Percentiles rank a stretch among this genome's conserved stretches.
phyloP scores from a whole-genome alignment of 2,888 invertebrate genomes.

The Lysandra coridon region DNA sequence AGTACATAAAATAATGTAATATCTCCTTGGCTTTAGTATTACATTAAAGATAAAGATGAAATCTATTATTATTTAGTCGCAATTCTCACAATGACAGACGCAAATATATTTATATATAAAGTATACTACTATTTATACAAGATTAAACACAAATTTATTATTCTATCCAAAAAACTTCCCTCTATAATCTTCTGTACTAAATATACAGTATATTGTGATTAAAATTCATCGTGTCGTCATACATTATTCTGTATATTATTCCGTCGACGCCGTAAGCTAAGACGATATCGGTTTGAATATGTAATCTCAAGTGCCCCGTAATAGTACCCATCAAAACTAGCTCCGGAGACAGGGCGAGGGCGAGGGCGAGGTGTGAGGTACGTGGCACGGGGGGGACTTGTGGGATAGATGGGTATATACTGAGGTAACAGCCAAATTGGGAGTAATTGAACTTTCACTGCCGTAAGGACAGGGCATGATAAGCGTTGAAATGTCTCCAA shows the following conservation, averaged over 20 bases:
- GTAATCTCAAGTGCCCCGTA: neutral
- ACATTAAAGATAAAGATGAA: too few species aligned
- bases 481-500: neutral
- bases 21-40: too few species aligned
- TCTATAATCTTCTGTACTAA: too few species aligned
- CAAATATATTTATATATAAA: too few species aligned
- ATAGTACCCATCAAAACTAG: conserved; percentile 5
- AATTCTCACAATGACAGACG: too few species aligned
- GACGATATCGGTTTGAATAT: conserved; percentile 7
- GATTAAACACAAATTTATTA: too few species aligned
- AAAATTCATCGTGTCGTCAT: neutral
- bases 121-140: too few species aligned
- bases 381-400: neutral
- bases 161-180: too few species aligned
- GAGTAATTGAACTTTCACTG: neutral
- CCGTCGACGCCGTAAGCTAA: neutral
- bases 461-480: neutral
- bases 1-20: too few species aligned
- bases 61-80: too few species aligned
- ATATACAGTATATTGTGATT: neutral
- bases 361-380: neutral
- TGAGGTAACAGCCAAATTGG: neutral
- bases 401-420: neutral
- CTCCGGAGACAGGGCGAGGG: neutral
- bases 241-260: conserved; percentile 1